Percentiles rank a stretch among this genome's conserved stretches.
phyloP scores from a whole-genome alignment of 2,888 invertebrate species.

The Eilema griseolum region DNA sequence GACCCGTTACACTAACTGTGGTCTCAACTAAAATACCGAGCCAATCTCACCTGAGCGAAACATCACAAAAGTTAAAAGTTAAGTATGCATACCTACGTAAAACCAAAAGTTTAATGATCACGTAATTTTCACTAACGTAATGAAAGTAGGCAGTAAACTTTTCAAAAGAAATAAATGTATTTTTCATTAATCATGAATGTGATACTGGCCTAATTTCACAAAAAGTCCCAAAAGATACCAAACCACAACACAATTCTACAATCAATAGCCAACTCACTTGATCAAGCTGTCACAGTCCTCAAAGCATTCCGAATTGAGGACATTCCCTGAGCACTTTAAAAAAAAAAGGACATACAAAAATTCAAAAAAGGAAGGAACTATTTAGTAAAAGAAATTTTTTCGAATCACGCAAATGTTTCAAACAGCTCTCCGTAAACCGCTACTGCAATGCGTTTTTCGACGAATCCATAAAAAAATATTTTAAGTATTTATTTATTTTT shows the following conservation, averaged over 20 bases:
- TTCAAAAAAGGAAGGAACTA: conserved; percentile 41
- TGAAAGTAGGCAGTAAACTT: not conserved
- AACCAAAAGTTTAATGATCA: not conserved
- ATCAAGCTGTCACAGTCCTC: conserved; percentile 55
- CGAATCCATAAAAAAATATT: conserved; percentile 15
- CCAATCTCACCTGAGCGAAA: not conserved
- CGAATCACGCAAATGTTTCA: conserved; percentile 41
- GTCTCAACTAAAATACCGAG: not conserved
- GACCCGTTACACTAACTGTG: not conserved
- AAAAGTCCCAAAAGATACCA: conserved; percentile 14
- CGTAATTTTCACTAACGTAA: not conserved
- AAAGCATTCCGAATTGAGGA: conserved; percentile 61
- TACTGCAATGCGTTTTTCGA: conserved; percentile 49
- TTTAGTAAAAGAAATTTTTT: conserved; percentile 45
- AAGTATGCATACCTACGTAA: no score
- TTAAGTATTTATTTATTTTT: conserved; percentile 4
- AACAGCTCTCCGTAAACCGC: conserved; percentile 36
- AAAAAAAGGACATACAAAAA: conserved; percentile 42
- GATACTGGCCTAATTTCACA: conserved; percentile 8
- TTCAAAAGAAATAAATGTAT: not conserved
- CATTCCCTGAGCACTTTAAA: conserved; percentile 37
- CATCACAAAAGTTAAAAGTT: not conserved
- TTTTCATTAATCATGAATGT: not conserved
- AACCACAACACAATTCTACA: conserved; percentile 35
- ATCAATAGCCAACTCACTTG: conserved; percentile 64